Evolutionary conservation across 2,888 invertebrate genomes (phyloP), one percentile per base, ranked within the genome.

Genomic region (Cheilosia vulpina): DNA sequence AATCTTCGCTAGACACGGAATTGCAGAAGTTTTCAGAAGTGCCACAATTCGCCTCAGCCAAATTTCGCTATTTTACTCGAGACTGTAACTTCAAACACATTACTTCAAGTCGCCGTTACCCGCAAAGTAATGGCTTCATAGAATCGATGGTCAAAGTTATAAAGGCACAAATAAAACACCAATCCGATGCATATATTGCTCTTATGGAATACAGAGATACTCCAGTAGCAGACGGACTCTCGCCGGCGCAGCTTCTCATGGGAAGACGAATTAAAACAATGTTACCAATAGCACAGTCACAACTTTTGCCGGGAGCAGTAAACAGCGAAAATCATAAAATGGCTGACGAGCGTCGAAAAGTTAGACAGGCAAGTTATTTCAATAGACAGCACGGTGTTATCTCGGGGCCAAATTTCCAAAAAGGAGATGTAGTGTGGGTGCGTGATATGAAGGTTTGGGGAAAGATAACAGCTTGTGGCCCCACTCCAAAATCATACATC

Each of bases 231-330:
- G 63, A 73, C 2, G 62, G 72, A 41, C 52, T 73, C 3, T 55
- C 53, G 2, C 80, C 73, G 7, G 65, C 72, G 2, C 60, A 80
- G n/a, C 43, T 73, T 41, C 53, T 80, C 27, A 38, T 79, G 41
- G 65, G 65, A 41, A 19, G 72, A 9, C 38, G 52, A 19, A 47
- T 79, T 19, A 47, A 53, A 38, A 58, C 66, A 2, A 15, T 17
- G 9, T n/a, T 60, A n/a, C 43, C 58, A 21, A 34, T 57, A 13
- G 15, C 24, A 13, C 24, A 53, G 6, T 4, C 52, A 34, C 34
- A 57, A 31, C 34, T 57, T 57, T 3, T 17, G 7, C 57, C 57
- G 1, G n/a, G 7, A 57, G 6, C 7, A 34, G 15, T 17, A 57
- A 19, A 9, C 55, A 45, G 31, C 45, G 9, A 45, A 45, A 57